Evolutionary conservation across 1,140 invertebrate genomes (phyloP).

Genomic region (Doryteuthis pealeii): DNA sequence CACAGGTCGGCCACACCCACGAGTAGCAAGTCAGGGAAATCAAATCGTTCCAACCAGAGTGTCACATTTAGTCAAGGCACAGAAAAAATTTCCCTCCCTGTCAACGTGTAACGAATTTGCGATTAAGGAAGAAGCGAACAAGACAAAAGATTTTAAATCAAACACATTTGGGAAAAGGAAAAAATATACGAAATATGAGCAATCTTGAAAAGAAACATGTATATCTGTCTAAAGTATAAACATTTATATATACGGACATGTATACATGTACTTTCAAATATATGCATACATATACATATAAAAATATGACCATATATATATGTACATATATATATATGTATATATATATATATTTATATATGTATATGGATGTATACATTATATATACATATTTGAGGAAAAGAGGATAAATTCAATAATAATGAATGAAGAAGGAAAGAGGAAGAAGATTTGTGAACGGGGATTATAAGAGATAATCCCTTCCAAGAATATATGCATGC

Average conservation of each 20-base stretch:
- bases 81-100: constrained; percentile 45
- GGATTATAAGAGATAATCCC: neutral
- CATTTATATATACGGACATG: neutral
- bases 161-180: neutral
- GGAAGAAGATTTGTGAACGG: neutral
- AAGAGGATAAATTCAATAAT: no score
- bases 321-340: neutral
- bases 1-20: constrained; percentile 50
- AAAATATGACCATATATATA: neutral
- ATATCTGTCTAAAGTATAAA: neutral
- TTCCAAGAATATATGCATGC: neutral
- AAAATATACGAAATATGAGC: neutral
- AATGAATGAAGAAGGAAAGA: neutral
- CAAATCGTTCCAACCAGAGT: constrained; percentile 50
- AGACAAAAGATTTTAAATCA: neutral
- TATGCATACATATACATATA: neutral
- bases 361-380: neutral
- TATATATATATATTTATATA: neutral
- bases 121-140: neutral
- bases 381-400: neutral
- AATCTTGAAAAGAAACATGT: neutral
- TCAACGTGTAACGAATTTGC: constrained; percentile 35
- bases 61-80: constrained; percentile 50
- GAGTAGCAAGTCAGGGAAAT: constrained; percentile 49
- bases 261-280: neutral